Conservation (phyloP, 92 coral and sea anemone species). For the Isaurus tuberculatus region DNA sequence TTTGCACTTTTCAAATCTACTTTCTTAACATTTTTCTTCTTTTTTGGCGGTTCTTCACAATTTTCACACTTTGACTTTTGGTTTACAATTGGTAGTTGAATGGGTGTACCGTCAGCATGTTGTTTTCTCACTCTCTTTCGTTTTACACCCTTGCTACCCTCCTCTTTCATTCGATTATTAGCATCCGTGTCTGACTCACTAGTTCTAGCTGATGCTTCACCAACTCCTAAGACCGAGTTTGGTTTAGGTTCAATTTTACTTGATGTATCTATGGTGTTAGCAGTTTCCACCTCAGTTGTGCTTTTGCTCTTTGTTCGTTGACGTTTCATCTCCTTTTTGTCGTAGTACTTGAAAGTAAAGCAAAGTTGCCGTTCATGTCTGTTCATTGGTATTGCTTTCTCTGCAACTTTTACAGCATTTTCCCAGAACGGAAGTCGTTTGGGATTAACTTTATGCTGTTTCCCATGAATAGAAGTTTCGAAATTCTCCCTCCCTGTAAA, state of each 20-base stretch:
- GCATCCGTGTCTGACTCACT: slow-evolving; percentile 18
- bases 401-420: slow-evolving; percentile 93
- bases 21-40: slow-evolving; percentile 26
- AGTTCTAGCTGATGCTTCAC: slow-evolving; percentile 25
- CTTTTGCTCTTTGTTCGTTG: slow-evolving; percentile 54
- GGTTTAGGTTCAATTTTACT: slow-evolving; percentile 7
- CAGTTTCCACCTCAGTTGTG: slow-evolving; percentile 42
- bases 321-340: slow-evolving; percentile 67
- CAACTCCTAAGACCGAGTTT: neutral
- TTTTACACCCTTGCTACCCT: neutral
- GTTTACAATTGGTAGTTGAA: slow-evolving; percentile 24
- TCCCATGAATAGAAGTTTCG: slow-evolving; percentile 81
- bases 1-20: slow-evolving; percentile 29
- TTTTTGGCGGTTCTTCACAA: slow-evolving; percentile 47
- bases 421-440: slow-evolving; percentile 88
- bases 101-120: slow-evolving; percentile 38
- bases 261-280: slow-evolving; percentile 17
- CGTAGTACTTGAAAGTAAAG: slow-evolving; percentile 90
- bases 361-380: slow-evolving; percentile 91
- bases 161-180: neutral
- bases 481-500: slow-evolving; percentile 84
- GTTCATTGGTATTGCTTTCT: slow-evolving; percentile 92
- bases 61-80: slow-evolving; percentile 22
- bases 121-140: slow-evolving; percentile 41
- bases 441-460: slow-evolving; percentile 78